Evolutionary conservation across 2,888 invertebrate species (phyloP).

Genomic region (Apodemia duryi): DNA sequence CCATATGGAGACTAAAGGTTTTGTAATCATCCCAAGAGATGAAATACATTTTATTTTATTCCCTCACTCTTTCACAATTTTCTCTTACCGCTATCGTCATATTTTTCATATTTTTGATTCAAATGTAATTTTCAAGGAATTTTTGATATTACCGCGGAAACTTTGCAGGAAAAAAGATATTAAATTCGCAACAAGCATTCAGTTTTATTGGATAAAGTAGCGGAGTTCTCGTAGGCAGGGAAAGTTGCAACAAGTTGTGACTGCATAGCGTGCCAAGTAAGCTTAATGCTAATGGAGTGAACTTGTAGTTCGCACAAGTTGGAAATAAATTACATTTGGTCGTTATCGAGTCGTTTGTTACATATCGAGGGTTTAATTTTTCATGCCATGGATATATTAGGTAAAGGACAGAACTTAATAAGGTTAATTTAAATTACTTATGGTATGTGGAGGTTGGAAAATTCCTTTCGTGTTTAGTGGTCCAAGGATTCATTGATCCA

Average conservation of each 20-base stretch:
- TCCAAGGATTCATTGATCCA: too few species aligned
- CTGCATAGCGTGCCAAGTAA: slow-evolving; percentile 23
- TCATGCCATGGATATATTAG: neutral
- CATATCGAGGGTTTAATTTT: slow-evolving; percentile 1
- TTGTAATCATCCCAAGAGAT: too few species aligned
- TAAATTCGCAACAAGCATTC: slow-evolving; percentile 22
- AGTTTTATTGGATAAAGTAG: slow-evolving; percentile 25
- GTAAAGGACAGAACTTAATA: neutral
- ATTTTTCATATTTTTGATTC: neutral
- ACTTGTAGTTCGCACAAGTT: slow-evolving; percentile 16
- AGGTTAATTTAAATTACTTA: too few species aligned
- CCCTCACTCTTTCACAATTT: neutral
- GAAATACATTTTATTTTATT: too few species aligned
- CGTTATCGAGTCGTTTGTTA: slow-evolving; percentile 13
- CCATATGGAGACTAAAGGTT: too few species aligned
- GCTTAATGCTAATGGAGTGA: slow-evolving; percentile 26
- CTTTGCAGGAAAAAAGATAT: slow-evolving; percentile 19
- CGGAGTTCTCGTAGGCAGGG: slow-evolving; percentile 16
- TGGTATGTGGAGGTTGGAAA: too few species aligned
- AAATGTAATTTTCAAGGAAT: slow-evolving; percentile 2
- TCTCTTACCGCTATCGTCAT: neutral
- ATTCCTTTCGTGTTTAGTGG: too few species aligned
- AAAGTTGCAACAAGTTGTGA: slow-evolving; percentile 26
- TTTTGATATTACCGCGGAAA: neutral
- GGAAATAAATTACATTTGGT: slow-evolving; percentile 17